These are phyloP conservation scores for Cepaea hortensis DNA, from an alignment of 2,888 invertebrate genomes.

Conservation along the genomic window DNA sequence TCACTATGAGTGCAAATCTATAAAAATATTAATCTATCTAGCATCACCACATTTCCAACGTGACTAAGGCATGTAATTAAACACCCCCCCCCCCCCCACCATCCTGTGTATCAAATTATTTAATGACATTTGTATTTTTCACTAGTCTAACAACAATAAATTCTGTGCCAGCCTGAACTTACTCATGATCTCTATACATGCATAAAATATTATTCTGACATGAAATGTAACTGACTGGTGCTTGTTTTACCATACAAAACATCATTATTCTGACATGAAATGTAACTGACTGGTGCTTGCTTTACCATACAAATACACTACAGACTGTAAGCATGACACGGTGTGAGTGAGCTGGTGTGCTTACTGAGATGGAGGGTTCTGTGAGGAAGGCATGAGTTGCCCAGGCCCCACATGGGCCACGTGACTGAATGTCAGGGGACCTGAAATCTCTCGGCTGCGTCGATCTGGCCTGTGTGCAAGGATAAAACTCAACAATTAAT, in stretches of 20 bases:
- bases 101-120: no score
- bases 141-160: no score
- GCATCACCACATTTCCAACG: no score
- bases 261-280: neutral
- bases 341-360: slow-evolving; percentile 1
- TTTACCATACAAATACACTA: slow-evolving; percentile 19
- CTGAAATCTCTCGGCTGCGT: slow-evolving; percentile 84
- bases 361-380: slow-evolving; percentile 75
- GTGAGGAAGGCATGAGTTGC: slow-evolving; percentile 82
- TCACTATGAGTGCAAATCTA: no score
- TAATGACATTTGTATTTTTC: no score
- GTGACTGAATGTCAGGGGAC: slow-evolving; percentile 97
- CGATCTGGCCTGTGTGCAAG: slow-evolving; percentile 60
- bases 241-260: slow-evolving; percentile 28
- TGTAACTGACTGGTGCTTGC: neutral
- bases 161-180: no score
- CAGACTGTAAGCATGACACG: neutral
- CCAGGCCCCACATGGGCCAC: slow-evolving; percentile 97
- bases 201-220: neutral
- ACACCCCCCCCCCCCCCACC: no score
- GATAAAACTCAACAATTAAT: neutral
- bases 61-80: no score
- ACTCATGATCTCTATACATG: no score
- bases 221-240: neutral
- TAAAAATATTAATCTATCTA: no score